Evolutionary conservation across 2,888 invertebrate species (phyloP).

Genomic region (Acanthacorydalis orientalis): DNA sequence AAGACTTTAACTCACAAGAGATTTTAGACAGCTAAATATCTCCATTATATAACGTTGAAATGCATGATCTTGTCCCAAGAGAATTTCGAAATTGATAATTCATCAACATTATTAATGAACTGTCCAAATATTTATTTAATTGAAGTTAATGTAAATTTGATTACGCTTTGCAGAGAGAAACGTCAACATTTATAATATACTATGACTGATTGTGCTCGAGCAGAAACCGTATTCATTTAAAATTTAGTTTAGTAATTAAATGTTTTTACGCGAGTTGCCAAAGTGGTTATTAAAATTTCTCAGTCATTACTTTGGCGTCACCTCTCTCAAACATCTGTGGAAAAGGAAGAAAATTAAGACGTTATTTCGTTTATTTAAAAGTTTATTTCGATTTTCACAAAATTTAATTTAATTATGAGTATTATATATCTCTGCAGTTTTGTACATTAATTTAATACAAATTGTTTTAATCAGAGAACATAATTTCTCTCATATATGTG

Average conservation of each 20-base stretch:
- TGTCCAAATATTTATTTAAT: conserved; percentile 7
- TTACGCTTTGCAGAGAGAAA: conserved; percentile 1
- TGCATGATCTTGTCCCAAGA: neutral
- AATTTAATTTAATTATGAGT: neutral
- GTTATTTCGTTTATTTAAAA: neutral
- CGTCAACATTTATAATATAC: conserved; percentile 7
- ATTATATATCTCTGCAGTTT: neutral
- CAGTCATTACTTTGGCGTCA: neutral
- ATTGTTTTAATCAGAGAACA: too few relatives aligned
- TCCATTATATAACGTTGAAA: neutral
- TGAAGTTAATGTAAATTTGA: conserved; percentile 6
- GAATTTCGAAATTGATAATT: conserved; percentile 6
- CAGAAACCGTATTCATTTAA: conserved; percentile 15
- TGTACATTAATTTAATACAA: too few relatives aligned
- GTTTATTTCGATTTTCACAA: neutral
- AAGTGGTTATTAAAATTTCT: conserved; percentile 1
- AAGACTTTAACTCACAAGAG: too few relatives aligned
- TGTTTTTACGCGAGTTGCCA: conserved; percentile 17
- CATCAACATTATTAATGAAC: conserved; percentile 7
- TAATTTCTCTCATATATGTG: too few relatives aligned
- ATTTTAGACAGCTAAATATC: too few relatives aligned
- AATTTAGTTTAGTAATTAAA: conserved; percentile 24
- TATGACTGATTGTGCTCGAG: conserved; percentile 15
- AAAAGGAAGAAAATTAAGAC: neutral
- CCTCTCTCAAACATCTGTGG: neutral